Evolutionary conservation across 2,797 vertebrate genomes (phyloP).

Genomic region (Eulemur coronatus): DNA sequence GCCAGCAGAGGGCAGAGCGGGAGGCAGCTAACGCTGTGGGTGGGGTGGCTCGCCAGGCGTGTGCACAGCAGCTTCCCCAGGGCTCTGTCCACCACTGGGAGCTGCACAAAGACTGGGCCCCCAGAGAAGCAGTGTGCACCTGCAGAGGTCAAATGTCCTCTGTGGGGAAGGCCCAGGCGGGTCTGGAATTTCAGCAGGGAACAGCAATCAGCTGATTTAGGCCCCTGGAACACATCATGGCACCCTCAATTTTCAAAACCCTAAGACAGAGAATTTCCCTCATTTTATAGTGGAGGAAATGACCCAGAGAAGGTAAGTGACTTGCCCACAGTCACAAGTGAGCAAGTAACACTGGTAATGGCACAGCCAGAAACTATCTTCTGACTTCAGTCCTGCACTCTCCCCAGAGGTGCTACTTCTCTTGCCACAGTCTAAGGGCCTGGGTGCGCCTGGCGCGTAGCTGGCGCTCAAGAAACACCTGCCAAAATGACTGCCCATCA

Average conservation of each 20-base stretch:
- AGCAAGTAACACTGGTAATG: not conserved
- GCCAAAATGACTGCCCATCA: not conserved
- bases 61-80: not conserved
- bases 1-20: conserved; percentile 55
- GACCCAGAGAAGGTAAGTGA: not conserved
- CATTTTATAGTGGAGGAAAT: not conserved
- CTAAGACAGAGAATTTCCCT: not conserved
- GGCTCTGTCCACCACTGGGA: not conserved
- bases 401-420: not conserved
- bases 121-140: not conserved
- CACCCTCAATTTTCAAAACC: not conserved
- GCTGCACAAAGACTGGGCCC: not conserved
- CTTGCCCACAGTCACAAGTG: not conserved
- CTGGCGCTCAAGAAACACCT: not conserved
- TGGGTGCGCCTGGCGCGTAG: not conserved
- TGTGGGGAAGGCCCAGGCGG: not conserved
- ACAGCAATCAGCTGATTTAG: not conserved
- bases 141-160: not conserved
- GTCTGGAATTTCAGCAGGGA: not conserved
- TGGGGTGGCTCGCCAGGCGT: fast-evolving
- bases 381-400: not conserved
- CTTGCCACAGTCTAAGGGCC: not conserved
- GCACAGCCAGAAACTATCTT: not conserved
- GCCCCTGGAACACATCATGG: not conserved
- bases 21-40: not conserved